These are phyloP conservation scores for Hydrocynus forskahlii DNA, from an alignment of 2,797 vertebrate genomes.

Conservation along the genomic window DNA sequence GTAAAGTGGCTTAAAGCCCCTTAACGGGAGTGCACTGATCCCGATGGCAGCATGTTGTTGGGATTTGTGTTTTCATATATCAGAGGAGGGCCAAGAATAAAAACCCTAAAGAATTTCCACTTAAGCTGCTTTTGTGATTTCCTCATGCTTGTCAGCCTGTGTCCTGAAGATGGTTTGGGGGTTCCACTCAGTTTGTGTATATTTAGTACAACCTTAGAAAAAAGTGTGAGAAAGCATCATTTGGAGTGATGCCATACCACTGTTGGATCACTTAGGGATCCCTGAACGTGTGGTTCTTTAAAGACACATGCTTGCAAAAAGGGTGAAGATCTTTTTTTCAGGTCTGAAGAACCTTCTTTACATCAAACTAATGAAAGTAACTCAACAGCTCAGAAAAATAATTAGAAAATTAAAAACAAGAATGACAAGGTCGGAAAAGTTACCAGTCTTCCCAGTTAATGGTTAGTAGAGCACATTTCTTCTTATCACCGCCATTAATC, in stretches of 20 bases:
- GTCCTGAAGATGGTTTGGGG: too few relatives aligned
- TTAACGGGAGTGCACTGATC: neutral
- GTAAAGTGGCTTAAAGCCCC: slow-evolving; percentile 60
- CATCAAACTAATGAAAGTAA: too few relatives aligned
- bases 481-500: too few relatives aligned
- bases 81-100: neutral
- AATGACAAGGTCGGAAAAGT: too few relatives aligned
- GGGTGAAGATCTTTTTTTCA: neutral
- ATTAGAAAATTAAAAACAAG: too few relatives aligned
- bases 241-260: neutral
- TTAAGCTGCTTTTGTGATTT: neutral
- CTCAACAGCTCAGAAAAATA: too few relatives aligned
- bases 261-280: neutral
- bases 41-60: neutral
- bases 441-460: too few relatives aligned
- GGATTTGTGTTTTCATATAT: neutral
- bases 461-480: too few relatives aligned
- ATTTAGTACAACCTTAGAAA: too few relatives aligned
- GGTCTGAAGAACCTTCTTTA: neutral
- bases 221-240: too few relatives aligned
- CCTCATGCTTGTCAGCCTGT: too few relatives aligned
- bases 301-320: neutral
- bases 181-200: too few relatives aligned
- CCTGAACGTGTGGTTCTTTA: neutral
- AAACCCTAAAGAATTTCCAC: neutral